Evolutionary conservation across 2,113 vertebrate species (phyloP).

Genomic region (Connochaetes taurinus): DNA sequence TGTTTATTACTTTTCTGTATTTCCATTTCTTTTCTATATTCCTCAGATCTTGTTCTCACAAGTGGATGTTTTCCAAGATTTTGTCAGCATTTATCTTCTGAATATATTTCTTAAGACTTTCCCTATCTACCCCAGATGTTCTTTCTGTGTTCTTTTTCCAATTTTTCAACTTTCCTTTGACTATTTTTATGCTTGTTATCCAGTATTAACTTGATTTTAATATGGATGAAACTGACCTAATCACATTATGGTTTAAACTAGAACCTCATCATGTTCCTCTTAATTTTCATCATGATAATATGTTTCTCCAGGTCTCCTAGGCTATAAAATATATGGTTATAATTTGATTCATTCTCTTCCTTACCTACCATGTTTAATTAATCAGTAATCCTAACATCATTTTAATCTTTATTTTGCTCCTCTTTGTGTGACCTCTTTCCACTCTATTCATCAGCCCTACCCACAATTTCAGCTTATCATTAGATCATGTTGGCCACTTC

Average conservation of each 20-base stretch:
- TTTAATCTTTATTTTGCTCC: neutral
- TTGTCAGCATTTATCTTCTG: neutral
- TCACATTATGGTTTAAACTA: neutral
- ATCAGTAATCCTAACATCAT: neutral
- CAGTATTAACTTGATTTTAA: neutral
- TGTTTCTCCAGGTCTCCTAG: neutral
- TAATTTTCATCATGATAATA: neutral
- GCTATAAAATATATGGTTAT: neutral
- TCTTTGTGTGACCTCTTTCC: neutral
- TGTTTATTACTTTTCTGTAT: neutral
- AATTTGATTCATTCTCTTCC: neutral
- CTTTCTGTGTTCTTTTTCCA: neutral
- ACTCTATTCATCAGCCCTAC: neutral
- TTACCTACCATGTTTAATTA: neutral
- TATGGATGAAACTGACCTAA: neutral
- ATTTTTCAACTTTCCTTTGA: neutral
- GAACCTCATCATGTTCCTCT: neutral
- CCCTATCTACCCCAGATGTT: neutral
- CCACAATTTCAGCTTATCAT: neutral
- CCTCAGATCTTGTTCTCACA: neutral
- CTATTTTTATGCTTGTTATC: neutral
- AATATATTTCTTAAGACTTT: neutral
- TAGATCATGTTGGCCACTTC: neutral
- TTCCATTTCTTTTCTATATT: neutral
- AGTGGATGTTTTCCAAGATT: neutral